Evolutionary conservation across 2,113 vertebrate species (phyloP), one percentile per base, ranked within the genome.

Genomic region (Oreotragus oreotragus): DNA sequence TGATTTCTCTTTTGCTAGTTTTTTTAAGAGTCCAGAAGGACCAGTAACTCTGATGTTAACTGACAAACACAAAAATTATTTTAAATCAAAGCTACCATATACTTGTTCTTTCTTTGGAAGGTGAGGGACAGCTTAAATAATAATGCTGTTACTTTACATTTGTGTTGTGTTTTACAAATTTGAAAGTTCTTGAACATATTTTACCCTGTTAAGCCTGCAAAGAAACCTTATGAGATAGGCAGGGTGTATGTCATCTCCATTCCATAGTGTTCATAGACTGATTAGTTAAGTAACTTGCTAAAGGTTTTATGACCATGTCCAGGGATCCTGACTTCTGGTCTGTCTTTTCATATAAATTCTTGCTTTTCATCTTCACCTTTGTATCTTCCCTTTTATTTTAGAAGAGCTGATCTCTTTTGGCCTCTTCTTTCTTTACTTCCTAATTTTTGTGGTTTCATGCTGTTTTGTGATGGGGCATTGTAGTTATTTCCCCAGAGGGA

Each of bases 371-470:
- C 73, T 73, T 94, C 51, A 91, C 25, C 39, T 94, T 96, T 0
- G 1, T 49, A 19, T 92, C n/a, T 90, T 87, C 33, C 19, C 16
- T 47, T 93, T 94, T 87, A 85, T 84, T 88, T 96, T 97, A 92
- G 84, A 91, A 97, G 79, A 87, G 45, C 93, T 92, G 7, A 62
- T 96, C 47, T 94, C 5, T 92, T 94, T 93, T 87, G 53, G 33
- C 23, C 5, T 91, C 73, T 84, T 89, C 73, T 89, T 93, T 86
- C 43, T 85, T 80, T 62, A 57, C 51, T 95, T 84, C 58, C 85
- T 64, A 53, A 84, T 95, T 96, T 53, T 86, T 84, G 47, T 88
- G 47, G 60, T 33, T 91, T 94, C 88, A n/a, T 94, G 53, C 85
- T 90, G 43, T 39, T 58, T 93, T 93, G 47, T 55, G 25, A 85